Percentiles rank a stretch among this genome's conserved stretches.
phyloP scores from a whole-genome alignment of 2,113 vertebrate species.

The Cynopterus brachyotis region DNA sequence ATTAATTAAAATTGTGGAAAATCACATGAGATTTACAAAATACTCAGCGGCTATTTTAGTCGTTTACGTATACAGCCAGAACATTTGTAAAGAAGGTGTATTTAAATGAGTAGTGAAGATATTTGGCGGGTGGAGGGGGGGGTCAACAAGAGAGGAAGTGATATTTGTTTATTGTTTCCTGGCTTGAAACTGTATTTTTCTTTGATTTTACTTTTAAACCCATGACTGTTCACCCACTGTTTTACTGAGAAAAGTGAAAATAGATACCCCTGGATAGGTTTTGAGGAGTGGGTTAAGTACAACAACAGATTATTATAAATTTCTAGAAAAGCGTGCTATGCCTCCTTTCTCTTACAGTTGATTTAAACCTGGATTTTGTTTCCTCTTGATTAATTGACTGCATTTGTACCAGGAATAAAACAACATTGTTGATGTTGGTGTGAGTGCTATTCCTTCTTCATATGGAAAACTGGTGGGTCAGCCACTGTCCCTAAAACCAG shows the following conservation, averaged over 20 bases:
- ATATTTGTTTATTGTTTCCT: neutral
- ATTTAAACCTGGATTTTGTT: neutral
- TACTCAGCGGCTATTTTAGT: neutral
- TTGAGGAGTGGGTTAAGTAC: neutral
- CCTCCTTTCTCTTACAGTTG: neutral
- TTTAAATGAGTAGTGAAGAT: neutral
- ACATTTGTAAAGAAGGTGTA: neutral
- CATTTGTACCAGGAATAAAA: neutral
- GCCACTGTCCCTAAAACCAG: neutral
- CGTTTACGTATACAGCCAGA: neutral
- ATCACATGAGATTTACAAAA: slow-evolving; percentile 15
- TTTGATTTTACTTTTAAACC: slow-evolving; percentile 15
- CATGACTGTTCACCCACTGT: neutral
- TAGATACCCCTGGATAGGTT: slow-evolving; percentile 26
- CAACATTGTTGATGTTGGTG: neutral
- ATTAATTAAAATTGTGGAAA: slow-evolving; percentile 18
- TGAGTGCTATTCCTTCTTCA: neutral
- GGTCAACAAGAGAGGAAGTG: neutral
- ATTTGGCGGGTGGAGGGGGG: too few species aligned
- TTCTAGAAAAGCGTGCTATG: neutral
- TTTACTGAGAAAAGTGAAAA: slow-evolving; percentile 8
- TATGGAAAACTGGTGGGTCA: neutral
- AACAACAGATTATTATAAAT: neutral
- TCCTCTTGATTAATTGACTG: neutral
- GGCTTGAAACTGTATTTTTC: neutral